Percentiles rank a stretch among this genome's conserved stretches.
Evolutionary conservation across 64 coral and sea anemone species (phyloP).

Genomic region (Stylophora pistillata): DNA sequence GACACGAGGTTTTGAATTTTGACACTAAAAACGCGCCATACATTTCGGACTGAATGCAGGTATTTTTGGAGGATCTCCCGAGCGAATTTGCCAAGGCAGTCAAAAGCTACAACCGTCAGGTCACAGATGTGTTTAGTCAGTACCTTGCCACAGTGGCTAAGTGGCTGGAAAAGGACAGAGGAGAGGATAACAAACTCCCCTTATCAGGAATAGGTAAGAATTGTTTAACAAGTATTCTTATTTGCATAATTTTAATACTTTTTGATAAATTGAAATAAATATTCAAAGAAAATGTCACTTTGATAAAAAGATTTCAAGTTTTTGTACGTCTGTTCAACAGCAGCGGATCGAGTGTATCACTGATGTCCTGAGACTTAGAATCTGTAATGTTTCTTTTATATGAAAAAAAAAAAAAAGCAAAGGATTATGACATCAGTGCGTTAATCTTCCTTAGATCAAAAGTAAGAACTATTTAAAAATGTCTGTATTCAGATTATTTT

Average conservation of each 20-base stretch:
- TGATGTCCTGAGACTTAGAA: no score
- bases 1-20: no score
- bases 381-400: no score
- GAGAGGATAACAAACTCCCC: slow-evolving; percentile 71
- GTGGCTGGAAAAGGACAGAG: slow-evolving; percentile 28
- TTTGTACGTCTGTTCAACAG: no score
- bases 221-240: background rate
- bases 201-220: slow-evolving; percentile 62
- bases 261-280: no score
- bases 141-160: slow-evolving; percentile 64
- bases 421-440: no score
- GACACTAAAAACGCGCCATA: no score
- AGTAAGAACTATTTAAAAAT: no score
- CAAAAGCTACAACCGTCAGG: slow-evolving; percentile 56
- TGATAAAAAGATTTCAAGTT: no score
- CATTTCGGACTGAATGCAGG: slow-evolving; percentile 5
- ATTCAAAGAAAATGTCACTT: no score
- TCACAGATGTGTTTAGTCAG: slow-evolving; percentile 67
- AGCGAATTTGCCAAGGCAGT: slow-evolving; percentile 33
- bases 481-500: background rate
- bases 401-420: background rate
- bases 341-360: no score
- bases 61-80: slow-evolving; percentile 61
- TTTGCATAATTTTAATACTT: background rate
- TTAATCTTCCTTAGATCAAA: no score